Percentiles rank a stretch among this genome's conserved stretches.
These are phyloP conservation scores for Hylyphantes graminicola DNA, from an alignment of 1,140 invertebrate genomes.

Conservation along the genomic window DNA sequence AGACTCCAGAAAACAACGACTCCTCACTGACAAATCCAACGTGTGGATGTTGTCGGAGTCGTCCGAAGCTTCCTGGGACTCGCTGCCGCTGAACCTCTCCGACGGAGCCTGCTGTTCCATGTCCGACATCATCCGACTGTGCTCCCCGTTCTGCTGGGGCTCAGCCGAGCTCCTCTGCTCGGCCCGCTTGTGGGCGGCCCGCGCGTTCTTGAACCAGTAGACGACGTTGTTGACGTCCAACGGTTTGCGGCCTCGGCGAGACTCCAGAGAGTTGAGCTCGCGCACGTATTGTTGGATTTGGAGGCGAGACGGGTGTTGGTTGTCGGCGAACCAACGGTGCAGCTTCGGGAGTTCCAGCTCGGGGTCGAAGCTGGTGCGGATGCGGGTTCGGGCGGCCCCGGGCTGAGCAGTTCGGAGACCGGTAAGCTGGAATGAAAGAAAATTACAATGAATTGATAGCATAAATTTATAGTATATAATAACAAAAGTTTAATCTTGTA, in stretches of 20 bases:
- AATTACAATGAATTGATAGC: no score
- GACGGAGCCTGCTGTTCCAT: conserved; percentile 4
- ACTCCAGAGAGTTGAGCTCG: conserved; percentile 91
- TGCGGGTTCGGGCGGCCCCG: conserved; percentile 62
- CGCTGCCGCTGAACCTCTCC: conserved; percentile 37
- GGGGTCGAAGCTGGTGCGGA: conserved; percentile 86
- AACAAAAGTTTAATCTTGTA: no score
- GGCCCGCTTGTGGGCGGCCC: conserved; percentile 89
- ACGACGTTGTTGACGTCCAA: conserved; percentile 97
- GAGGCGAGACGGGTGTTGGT: conserved; percentile 83
- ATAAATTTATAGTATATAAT: no score
- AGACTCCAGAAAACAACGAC: conserved; percentile 17
- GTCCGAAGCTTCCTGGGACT: conserved; percentile 56
- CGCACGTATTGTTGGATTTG: conserved; percentile 94
- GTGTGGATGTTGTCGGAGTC: conserved; percentile 62
- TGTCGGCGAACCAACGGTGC: conserved; percentile 93
- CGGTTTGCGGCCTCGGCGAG: conserved; percentile 89
- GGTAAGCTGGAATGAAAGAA: conserved; percentile 9
- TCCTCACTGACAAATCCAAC: conserved; percentile 62
- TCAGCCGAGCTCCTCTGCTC: conserved; percentile 63
- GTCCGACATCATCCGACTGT: conserved; percentile 23
- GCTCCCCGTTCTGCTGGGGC: conserved; percentile 42
- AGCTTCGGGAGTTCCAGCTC: conserved; percentile 94
- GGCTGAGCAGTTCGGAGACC: conserved; percentile 29
- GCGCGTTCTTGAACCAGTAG: conserved; percentile 98